Evolutionary conservation across 2,797 vertebrate genomes (phyloP).

Genomic region (Sciurus carolinensis): DNA sequence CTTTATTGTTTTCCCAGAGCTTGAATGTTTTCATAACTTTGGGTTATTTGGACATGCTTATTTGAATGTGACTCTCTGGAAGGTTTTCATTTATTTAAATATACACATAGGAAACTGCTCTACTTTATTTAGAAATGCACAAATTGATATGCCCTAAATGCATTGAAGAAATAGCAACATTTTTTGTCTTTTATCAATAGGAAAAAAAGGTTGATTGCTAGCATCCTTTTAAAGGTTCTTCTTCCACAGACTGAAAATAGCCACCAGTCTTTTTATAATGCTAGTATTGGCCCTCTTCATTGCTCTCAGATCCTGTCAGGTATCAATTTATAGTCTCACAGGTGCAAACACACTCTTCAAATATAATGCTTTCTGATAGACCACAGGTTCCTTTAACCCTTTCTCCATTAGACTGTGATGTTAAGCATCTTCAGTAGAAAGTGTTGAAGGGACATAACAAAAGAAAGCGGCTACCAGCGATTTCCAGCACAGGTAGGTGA

Average conservation of each 20-base stretch:
- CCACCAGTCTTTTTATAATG: not conserved
- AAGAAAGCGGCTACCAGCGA: not conserved
- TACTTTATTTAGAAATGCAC: slow-evolving; percentile 10
- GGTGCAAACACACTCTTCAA: not conserved
- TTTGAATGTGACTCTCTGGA: slow-evolving; percentile 34
- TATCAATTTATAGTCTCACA: not conserved
- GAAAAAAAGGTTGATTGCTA: not conserved
- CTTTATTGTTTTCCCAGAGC: slow-evolving; percentile 29
- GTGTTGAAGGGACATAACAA: not conserved
- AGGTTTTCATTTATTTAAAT: slow-evolving; percentile 17
- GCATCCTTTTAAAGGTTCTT: not conserved
- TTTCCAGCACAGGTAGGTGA: not conserved
- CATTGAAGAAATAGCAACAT: not conserved
- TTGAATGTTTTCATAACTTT: not conserved
- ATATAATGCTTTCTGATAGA: not conserved
- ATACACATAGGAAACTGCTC: slow-evolving; percentile 17
- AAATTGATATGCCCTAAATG: not conserved
- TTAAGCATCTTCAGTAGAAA: not conserved
- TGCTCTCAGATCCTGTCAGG: not conserved
- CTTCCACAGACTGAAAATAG: not conserved
- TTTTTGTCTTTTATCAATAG: slow-evolving; percentile 8
- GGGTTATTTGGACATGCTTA: slow-evolving; percentile 23
- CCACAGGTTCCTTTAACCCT: not conserved
- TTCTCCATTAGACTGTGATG: not conserved
- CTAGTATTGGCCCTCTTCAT: not conserved